A percentile compares a stretch with the other conserved stretches of the same genome.
Conservation (phyloP, 2,797 vertebrate species). For the Pseudochromis fuscus region DNA sequence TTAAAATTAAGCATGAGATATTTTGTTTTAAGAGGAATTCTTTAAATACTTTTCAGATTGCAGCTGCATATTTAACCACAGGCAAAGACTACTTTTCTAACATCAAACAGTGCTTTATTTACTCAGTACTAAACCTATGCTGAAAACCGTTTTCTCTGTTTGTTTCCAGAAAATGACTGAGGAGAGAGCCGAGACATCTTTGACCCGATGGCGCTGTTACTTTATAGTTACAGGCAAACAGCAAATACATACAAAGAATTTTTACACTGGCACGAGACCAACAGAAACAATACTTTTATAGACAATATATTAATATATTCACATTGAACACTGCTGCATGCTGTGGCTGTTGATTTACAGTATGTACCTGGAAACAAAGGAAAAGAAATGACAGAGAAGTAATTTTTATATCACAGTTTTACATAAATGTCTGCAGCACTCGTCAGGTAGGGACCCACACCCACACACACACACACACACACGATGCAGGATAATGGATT, state of each 20-base stretch:
- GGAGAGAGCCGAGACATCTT: constrained; percentile 1
- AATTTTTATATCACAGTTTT: constrained; percentile 8
- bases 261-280: constrained; percentile 44
- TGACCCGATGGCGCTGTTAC: constrained; percentile 12
- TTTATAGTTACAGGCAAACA: constrained; percentile 52
- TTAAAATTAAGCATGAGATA: too few species aligned
- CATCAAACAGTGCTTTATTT: constrained; percentile 7
- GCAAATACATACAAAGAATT: constrained; percentile 62
- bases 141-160: background rate
- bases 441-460: background rate
- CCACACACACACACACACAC: constrained; percentile 31
- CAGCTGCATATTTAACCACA: background rate
- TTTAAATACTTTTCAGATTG: too few species aligned
- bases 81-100: background rate
- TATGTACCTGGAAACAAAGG: background rate
- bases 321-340: constrained; percentile 44
- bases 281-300: constrained; percentile 73
- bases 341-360: constrained; percentile 5
- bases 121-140: background rate
- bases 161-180: background rate
- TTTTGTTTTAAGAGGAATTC: too few species aligned
- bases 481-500: background rate
- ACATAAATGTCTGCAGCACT: constrained; percentile 56
- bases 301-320: constrained; percentile 73
- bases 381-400: background rate